Percentiles rank a stretch among this genome's conserved stretches.
Conservation (phyloP, 2,888 invertebrate species). For the Phyto melanocephala region DNA sequence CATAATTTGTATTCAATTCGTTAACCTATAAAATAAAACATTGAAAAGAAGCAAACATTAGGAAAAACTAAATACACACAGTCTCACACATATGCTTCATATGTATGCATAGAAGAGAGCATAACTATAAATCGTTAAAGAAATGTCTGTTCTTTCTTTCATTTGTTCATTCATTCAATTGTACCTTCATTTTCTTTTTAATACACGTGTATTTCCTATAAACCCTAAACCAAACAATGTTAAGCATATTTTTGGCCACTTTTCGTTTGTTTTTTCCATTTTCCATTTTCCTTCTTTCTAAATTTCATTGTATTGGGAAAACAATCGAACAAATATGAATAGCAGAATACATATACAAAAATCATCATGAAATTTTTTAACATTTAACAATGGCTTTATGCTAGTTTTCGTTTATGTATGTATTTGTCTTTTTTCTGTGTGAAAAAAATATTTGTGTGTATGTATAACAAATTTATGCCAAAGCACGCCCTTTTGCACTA, state of each 20-base stretch:
- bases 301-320: neutral
- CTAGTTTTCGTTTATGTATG: slow-evolving; percentile 10
- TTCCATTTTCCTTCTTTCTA: neutral
- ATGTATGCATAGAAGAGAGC: neutral
- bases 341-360: slow-evolving; percentile 11
- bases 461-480: slow-evolving; percentile 46
- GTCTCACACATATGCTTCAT: neutral
- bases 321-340: neutral
- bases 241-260: slow-evolving; percentile 14
- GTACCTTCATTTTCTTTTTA: neutral
- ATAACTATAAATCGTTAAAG: slow-evolving; percentile 37
- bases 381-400: slow-evolving; percentile 52
- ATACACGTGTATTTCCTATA: neutral
- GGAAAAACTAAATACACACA: neutral
- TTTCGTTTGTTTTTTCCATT: neutral
- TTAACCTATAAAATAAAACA: slow-evolving; percentile 62
- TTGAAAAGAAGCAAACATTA: slow-evolving; percentile 1
- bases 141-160: neutral
- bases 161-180: neutral
- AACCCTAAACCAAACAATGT: slow-evolving; percentile 46
- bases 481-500: slow-evolving; percentile 47
- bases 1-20: slow-evolving; percentile 77
- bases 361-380: slow-evolving; percentile 45
- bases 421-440: neutral
- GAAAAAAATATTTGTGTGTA: slow-evolving; percentile 2